phyloP scores from a whole-genome alignment of 2,113 vertebrate genomes.

The Etheostoma spectabile region DNA sequence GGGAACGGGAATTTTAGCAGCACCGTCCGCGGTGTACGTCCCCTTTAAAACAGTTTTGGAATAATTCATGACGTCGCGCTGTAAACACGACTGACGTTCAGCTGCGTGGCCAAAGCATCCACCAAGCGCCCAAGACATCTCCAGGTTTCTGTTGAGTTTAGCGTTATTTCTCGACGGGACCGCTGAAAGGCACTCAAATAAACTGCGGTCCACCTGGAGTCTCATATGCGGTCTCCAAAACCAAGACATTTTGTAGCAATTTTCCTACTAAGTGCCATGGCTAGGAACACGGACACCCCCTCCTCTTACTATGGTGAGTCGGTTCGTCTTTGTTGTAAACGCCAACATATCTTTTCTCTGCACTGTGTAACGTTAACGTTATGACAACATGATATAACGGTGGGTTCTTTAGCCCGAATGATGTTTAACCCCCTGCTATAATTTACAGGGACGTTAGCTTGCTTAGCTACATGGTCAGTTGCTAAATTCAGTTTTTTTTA shows the following conservation, averaged over 20 bases:
- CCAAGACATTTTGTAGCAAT: constrained; percentile 55
- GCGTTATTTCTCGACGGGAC: constrained; percentile 47
- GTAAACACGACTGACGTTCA: constrained; percentile 83
- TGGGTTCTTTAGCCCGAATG: not conserved
- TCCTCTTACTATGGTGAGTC: constrained; percentile 82
- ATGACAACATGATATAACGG: constrained; percentile 16
- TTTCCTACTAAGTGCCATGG: constrained; percentile 78
- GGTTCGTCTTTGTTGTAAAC: constrained; percentile 69
- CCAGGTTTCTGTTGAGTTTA: constrained; percentile 38
- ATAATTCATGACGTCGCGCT: constrained; percentile 83
- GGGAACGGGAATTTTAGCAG: not conserved
- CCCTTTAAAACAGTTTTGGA: constrained; percentile 76
- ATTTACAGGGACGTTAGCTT: constrained; percentile 6
- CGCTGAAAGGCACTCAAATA: constrained; percentile 30
- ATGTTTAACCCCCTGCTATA: not conserved
- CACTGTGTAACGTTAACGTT: constrained; percentile 38
- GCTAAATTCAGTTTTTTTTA: constrained; percentile 34
- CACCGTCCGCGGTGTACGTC: constrained; percentile 10
- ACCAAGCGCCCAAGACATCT: constrained; percentile 49
- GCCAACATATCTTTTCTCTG: constrained; percentile 44
- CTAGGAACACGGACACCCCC: constrained; percentile 80
- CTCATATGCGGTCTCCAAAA: constrained; percentile 80
- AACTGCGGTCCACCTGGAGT: constrained; percentile 59
- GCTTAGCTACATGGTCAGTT: constrained; percentile 9
- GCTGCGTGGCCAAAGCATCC: constrained; percentile 81